These are phyloP conservation scores for Pachliopta kotzebuea DNA, from an alignment of 2,888 invertebrate genomes.

Conservation along the genomic window DNA sequence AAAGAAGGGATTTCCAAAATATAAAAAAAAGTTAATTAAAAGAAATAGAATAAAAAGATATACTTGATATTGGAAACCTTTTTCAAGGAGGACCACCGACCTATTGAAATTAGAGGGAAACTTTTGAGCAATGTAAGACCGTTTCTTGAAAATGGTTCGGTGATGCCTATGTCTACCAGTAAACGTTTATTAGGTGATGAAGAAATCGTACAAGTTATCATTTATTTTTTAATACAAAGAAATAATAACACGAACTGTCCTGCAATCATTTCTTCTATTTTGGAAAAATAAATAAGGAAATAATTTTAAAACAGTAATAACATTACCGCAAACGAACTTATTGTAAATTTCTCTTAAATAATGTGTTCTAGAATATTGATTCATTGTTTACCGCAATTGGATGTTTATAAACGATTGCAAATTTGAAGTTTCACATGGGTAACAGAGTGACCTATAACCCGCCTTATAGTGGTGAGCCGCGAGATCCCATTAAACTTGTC, in stretches of 20 bases:
- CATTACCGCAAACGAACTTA: no score
- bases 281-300: background rate
- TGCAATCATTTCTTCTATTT: no score
- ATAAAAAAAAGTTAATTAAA: background rate
- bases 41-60: background rate
- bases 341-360: background rate
- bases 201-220: background rate
- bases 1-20: background rate
- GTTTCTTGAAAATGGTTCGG: no score
- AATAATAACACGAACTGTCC: background rate
- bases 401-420: constrained; percentile 26
- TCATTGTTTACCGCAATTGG: constrained; percentile 16
- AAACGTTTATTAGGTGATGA: no score
- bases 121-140: no score
- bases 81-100: no score
- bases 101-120: no score
- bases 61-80: no score
- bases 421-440: constrained; percentile 21
- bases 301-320: no score
- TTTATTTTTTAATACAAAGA: background rate
- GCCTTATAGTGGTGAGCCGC: constrained; percentile 48
- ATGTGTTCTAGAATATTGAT: background rate
- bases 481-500: constrained; percentile 66
- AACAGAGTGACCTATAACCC: constrained; percentile 52
- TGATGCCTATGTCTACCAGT: no score